Conservation (phyloP, 1,140 invertebrate genomes). For the Drosophila ficusphila region DNA sequence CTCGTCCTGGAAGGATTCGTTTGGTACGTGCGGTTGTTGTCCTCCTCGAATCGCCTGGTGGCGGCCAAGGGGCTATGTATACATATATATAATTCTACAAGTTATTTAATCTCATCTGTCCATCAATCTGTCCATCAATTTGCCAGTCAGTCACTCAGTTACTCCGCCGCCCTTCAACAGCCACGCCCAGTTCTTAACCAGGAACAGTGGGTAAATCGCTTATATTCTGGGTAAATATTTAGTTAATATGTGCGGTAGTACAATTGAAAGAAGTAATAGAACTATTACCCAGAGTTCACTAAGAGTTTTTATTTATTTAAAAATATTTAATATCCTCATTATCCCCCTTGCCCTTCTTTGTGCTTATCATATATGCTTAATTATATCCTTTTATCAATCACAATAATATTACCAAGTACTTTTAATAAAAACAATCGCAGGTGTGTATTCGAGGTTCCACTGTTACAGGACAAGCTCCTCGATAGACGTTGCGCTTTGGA, state of each 20-base stretch:
- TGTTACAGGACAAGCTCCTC: constrained; percentile 39
- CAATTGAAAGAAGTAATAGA: too few relatives aligned
- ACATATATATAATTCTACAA: constrained; percentile 62
- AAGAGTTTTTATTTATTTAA: too few relatives aligned
- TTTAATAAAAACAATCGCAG: too few relatives aligned
- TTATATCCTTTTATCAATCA: too few relatives aligned
- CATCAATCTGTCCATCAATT: constrained; percentile 82
- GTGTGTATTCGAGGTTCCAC: background rate
- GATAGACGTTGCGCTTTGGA: constrained; percentile 41
- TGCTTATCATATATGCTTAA: too few relatives aligned
- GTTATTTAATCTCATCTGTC: constrained; percentile 83
- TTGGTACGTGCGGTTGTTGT: constrained; percentile 66
- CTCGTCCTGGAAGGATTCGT: constrained; percentile 41
- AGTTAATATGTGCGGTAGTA: too few relatives aligned
- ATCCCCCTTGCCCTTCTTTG: too few relatives aligned
- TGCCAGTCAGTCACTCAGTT: constrained; percentile 59
- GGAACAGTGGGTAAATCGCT: constrained; percentile 2
- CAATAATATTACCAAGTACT: too few relatives aligned
- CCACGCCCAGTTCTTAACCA: constrained; percentile 29
- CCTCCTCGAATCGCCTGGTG: constrained; percentile 12
- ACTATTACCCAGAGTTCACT: too few relatives aligned
- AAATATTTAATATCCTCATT: too few relatives aligned
- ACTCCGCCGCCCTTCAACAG: constrained; percentile 32
- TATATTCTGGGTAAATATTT: too few relatives aligned
- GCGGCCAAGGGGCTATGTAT: constrained; percentile 13